Conservation (phyloP, 2,113 vertebrate species). For the Choloepus hoffmanni region DNA sequence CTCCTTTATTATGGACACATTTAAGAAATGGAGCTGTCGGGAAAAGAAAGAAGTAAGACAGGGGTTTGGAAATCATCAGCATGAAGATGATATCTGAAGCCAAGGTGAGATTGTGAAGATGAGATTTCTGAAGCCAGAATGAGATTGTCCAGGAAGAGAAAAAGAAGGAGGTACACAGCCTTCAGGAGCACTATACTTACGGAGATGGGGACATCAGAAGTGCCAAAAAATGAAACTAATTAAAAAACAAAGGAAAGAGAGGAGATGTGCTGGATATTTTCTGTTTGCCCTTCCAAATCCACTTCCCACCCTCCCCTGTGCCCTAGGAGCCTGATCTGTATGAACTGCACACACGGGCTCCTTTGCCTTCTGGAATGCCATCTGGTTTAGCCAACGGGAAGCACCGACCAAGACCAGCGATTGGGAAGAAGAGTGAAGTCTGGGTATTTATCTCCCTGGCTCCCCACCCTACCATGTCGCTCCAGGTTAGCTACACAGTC, state of each 20-base stretch:
- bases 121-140: not conserved
- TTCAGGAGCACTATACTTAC: not conserved
- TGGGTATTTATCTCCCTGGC: not conserved
- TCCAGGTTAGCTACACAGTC: no score
- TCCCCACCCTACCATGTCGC: not conserved
- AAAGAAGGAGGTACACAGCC: not conserved
- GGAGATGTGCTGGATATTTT: not conserved
- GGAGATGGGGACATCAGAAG: not conserved
- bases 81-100: not conserved
- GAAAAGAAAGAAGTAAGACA: not conserved
- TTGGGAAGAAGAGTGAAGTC: not conserved
- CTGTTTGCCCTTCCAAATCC: not conserved
- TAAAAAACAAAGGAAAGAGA: not conserved
- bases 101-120: not conserved
- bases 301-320: not conserved
- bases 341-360: accelerated
- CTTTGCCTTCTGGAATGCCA: not conserved
- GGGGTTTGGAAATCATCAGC: not conserved
- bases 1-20: not conserved
- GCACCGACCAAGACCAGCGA: no score
- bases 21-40: not conserved
- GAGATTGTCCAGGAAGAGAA: not conserved
- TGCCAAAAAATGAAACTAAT: not conserved
- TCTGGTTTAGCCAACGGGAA: not conserved
- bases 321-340: not conserved